Evolutionary conservation across 2,888 invertebrate species (phyloP).

Genomic region (Scaptomyza tumidula): DNA sequence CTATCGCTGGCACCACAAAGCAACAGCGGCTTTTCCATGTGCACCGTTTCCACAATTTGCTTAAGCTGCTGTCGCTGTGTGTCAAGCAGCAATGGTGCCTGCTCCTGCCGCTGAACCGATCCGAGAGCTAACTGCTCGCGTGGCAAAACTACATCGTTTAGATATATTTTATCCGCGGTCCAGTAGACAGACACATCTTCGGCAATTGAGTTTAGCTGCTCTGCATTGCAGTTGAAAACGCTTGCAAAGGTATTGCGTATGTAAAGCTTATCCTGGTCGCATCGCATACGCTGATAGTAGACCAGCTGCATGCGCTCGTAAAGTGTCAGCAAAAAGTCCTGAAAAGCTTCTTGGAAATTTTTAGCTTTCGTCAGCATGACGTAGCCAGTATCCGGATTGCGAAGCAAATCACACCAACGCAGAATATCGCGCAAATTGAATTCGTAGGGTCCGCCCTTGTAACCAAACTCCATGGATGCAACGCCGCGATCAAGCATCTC

Average conservation of each 20-base stretch:
- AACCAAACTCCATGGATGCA: slow-evolving; percentile 89
- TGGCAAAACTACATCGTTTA: slow-evolving; percentile 88
- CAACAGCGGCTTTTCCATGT: slow-evolving; percentile 96
- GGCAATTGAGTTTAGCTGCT: slow-evolving; percentile 82
- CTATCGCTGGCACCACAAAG: slow-evolving; percentile 83
- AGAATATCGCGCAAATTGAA: slow-evolving; percentile 98
- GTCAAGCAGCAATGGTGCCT: slow-evolving; percentile 85
- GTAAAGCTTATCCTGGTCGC: slow-evolving; percentile 89
- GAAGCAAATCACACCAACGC: slow-evolving; percentile 94
- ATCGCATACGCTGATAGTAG: slow-evolving; percentile 95
- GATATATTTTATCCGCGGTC: slow-evolving; percentile 86
- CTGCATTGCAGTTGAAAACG: slow-evolving; percentile 85
- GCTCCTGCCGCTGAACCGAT: slow-evolving; percentile 71
- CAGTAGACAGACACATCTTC: slow-evolving; percentile 87
- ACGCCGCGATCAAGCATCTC: slow-evolving; percentile 88
- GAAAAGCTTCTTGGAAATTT: slow-evolving; percentile 61
- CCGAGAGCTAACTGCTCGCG: slow-evolving; percentile 83
- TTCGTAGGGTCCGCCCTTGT: slow-evolving; percentile 96
- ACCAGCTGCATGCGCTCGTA: slow-evolving; percentile 88
- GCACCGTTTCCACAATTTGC: slow-evolving; percentile 92
- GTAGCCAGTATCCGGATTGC: slow-evolving; percentile 83
- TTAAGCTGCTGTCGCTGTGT: slow-evolving; percentile 89
- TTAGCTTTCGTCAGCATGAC: slow-evolving; percentile 30
- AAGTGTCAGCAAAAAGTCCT: slow-evolving; percentile 76
- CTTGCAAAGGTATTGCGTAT: slow-evolving; percentile 86